Evolutionary conservation across 2,113 vertebrate species (phyloP).

Genomic region (Pyxicephalus adspersus): DNA sequence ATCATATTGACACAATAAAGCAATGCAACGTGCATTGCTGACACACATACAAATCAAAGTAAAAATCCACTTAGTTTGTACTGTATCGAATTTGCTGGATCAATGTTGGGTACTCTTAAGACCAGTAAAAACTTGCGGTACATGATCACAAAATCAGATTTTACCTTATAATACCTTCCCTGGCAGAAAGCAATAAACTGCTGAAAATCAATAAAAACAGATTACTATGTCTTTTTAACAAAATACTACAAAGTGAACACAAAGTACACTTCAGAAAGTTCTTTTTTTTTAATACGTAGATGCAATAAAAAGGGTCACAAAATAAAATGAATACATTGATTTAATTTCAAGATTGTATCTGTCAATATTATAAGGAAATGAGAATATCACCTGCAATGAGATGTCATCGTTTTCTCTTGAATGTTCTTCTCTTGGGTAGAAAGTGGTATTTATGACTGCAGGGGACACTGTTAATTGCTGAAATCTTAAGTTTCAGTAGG

Average conservation of each 20-base stretch:
- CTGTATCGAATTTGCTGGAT: not conserved
- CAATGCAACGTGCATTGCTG: no score
- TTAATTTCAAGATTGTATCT: no score
- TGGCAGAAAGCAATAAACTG: conserved; percentile 18
- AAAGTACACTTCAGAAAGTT: not conserved
- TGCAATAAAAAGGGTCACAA: not conserved
- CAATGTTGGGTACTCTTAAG: conserved; percentile 23
- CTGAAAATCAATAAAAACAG: conserved; percentile 35
- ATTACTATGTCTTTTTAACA: conserved; percentile 8
- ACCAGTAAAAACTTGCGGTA: not conserved
- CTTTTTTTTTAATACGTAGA: not conserved
- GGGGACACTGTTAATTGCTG: no score
- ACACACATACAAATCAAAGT: not conserved
- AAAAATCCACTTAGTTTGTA: not conserved
- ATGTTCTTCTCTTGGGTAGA: no score
- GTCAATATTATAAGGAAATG: not conserved
- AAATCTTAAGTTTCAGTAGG: no score
- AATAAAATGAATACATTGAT: no score
- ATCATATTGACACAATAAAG: no score
- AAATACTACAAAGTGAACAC: not conserved
- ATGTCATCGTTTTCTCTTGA: not conserved
- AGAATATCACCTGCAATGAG: not conserved
- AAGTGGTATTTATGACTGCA: no score
- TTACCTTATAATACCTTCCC: conserved; percentile 5
- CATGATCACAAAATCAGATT: conserved; percentile 15